These are phyloP conservation scores for Pangasius mekongensis DNA, from an alignment of 2,797 vertebrate genomes.

Conservation along the genomic window DNA sequence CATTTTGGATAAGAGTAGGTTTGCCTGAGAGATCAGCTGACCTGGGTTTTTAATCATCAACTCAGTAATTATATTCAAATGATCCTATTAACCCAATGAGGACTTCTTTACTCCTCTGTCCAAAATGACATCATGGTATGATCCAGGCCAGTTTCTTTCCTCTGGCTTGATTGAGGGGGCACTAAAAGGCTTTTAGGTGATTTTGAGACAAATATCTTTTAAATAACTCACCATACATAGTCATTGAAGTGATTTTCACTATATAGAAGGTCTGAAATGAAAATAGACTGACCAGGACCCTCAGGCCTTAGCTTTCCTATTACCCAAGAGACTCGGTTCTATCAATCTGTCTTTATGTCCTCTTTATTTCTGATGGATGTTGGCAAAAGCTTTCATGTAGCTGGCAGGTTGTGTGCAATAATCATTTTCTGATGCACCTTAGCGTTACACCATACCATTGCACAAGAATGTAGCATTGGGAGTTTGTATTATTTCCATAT, in stretches of 20 bases:
- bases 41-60: conserved; percentile 47
- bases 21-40: conserved; percentile 47
- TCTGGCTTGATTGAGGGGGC: conserved; percentile 24
- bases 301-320: conserved; percentile 20
- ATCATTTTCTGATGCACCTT: conserved; percentile 59
- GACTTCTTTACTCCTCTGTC: background rate
- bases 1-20: conserved; percentile 10
- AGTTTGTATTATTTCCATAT: conserved; percentile 54
- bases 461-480: conserved; percentile 41
- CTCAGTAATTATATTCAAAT: conserved; percentile 46
- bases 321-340: conserved; percentile 30
- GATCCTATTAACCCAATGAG: conserved; percentile 24
- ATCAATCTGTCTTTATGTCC: conserved; percentile 2
- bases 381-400: conserved; percentile 55
- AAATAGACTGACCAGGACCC: conserved; percentile 35
- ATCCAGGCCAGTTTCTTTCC: conserved; percentile 57
- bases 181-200: conserved; percentile 20
- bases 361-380: conserved; percentile 43
- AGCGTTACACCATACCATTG: conserved; percentile 27
- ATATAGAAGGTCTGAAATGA: conserved; percentile 36
- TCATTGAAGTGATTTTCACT: conserved; percentile 15
- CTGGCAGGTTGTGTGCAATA: conserved; percentile 45
- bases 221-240: conserved; percentile 51
- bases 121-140: conserved; percentile 49
- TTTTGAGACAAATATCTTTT: conserved; percentile 6